These are phyloP conservation scores for Orycteropus afer DNA, from an alignment of 2,113 vertebrate species.

Conservation along the genomic window DNA sequence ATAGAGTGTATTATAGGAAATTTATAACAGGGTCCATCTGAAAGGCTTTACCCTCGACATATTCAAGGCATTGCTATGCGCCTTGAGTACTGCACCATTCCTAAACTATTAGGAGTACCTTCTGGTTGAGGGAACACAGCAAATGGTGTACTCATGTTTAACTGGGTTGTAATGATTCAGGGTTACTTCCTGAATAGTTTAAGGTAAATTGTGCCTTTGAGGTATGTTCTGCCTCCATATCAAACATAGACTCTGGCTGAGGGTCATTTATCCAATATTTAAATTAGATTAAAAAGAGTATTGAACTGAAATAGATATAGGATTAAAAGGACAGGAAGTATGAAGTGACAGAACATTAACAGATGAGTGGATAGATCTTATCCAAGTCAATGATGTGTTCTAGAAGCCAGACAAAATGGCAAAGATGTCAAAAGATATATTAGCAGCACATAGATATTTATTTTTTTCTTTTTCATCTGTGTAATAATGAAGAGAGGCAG, in stretches of 20 bases:
- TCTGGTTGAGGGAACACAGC: not conserved
- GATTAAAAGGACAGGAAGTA: not conserved
- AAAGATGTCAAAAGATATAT: not conserved
- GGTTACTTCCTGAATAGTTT: not conserved
- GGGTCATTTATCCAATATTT: not conserved
- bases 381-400: not conserved
- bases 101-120: not conserved
- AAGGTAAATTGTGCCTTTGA: too few relatives aligned
- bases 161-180: not conserved
- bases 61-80: too few relatives aligned
- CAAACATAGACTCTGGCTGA: not conserved
- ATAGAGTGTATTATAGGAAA: not conserved
- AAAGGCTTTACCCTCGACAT: not conserved
- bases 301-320: not conserved
- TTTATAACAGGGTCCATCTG: not conserved
- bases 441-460: not conserved
- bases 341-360: not conserved
- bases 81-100: not conserved
- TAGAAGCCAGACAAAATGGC: not conserved
- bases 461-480: not conserved
- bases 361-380: not conserved
- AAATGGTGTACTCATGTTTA: not conserved
- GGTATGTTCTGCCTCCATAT: too few relatives aligned
- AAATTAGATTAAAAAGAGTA: not conserved
- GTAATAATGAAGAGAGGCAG: not conserved